Conservation (phyloP, 2,888 invertebrate genomes). For the Drosophila phalerata region DNA sequence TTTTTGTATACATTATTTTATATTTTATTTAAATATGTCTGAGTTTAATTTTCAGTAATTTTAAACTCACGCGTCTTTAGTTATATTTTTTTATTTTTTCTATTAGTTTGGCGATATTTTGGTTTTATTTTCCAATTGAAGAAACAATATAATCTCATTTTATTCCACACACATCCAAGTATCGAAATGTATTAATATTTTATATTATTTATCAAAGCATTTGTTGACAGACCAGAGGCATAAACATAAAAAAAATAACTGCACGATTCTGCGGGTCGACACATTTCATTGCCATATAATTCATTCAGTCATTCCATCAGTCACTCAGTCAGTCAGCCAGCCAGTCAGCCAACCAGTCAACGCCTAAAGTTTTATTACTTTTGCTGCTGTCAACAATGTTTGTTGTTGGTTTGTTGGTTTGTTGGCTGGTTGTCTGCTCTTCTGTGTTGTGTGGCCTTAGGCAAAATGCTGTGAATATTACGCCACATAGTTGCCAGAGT, state of each 20-base stretch:
- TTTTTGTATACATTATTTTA: neutral
- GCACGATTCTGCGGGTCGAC: conserved; percentile 42
- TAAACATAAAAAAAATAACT: conserved; percentile 54
- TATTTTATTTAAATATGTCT: neutral
- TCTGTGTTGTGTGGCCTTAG: conserved; percentile 52
- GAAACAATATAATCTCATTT: conserved; percentile 26
- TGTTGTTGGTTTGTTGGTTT: conserved; percentile 53
- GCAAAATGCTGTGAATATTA: conserved; percentile 74
- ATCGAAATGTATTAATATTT: conserved; percentile 63
- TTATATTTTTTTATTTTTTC: neutral
- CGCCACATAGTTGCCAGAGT: conserved; percentile 58
- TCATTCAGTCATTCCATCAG: conserved; percentile 54
- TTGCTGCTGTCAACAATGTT: conserved; percentile 75
- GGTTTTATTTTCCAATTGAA: neutral
- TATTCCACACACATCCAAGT: conserved; percentile 22
- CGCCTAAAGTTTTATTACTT: conserved; percentile 79
- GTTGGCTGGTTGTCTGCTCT: conserved; percentile 31
- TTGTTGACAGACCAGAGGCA: conserved; percentile 58
- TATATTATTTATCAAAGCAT: conserved; percentile 46
- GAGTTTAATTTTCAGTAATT: neutral
- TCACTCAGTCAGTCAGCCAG: conserved; percentile 49
- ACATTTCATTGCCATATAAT: conserved; percentile 69
- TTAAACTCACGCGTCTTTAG: neutral
- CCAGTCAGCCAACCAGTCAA: conserved; percentile 50
- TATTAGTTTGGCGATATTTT: neutral